Evolutionary conservation across 2,113 vertebrate genomes (phyloP).

Genomic region (Desmodus rotundus): DNA sequence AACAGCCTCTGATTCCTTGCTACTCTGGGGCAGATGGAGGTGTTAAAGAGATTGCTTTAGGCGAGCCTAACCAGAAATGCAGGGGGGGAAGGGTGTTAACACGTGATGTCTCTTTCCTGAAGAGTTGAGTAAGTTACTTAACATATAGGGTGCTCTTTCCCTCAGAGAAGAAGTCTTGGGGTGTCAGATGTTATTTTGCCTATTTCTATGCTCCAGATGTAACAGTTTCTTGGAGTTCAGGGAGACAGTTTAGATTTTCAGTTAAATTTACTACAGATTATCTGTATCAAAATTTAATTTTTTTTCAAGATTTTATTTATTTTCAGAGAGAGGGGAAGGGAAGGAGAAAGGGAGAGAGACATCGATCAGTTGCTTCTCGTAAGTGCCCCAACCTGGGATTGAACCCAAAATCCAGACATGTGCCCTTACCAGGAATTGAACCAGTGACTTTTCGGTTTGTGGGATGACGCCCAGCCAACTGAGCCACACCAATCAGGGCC

Average conservation of each 20-base stretch:
- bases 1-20: not conserved
- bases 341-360: too few species aligned
- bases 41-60: slow-evolving; percentile 4
- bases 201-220: not conserved
- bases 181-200: not conserved
- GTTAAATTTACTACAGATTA: slow-evolving; percentile 15
- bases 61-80: not conserved
- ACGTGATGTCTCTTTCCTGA: not conserved
- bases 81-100: not conserved
- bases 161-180: not conserved
- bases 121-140: not conserved
- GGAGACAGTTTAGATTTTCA: slow-evolving; percentile 9
- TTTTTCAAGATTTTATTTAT: too few species aligned
- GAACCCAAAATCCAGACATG: too few species aligned
- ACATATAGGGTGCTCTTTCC: not conserved
- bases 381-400: too few species aligned
- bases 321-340: too few species aligned
- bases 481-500: too few species aligned
- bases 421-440: too few species aligned
- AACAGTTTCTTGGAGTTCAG: not conserved
- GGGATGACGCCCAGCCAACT: too few species aligned
- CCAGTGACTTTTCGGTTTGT: too few species aligned
- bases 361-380: too few species aligned
- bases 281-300: not conserved
- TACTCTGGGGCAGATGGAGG: not conserved